Percentiles rank a stretch among this genome's conserved stretches.
Conservation (phyloP, 2,888 invertebrate genomes). For the Amphipoea lucens region DNA sequence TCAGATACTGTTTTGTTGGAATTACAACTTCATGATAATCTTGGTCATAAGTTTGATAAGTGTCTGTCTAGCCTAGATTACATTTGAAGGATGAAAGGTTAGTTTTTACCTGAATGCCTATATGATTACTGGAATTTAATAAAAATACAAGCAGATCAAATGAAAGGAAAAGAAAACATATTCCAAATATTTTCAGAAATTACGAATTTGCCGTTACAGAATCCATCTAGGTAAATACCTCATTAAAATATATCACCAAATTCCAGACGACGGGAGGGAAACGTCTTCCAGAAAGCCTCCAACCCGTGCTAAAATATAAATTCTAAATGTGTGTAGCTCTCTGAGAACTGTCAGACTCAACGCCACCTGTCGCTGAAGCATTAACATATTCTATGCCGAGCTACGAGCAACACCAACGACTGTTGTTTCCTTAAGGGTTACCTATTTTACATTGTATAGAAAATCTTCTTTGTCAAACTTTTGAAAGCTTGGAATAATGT, state of each 20-base stretch:
- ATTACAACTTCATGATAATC: no score
- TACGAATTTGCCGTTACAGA: neutral
- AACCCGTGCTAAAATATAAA: constrained; percentile 34
- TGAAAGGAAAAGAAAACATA: neutral
- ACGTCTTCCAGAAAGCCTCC: constrained; percentile 19
- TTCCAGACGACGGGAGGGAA: constrained; percentile 29
- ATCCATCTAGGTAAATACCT: constrained; percentile 19
- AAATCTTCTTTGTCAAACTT: constrained; percentile 42
- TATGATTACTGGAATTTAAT: neutral
- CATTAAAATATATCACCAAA: constrained; percentile 47
- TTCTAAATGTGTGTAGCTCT: constrained; percentile 47
- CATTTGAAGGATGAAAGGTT: neutral
- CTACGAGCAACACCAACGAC: constrained; percentile 35
- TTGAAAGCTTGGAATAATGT: constrained; percentile 46
- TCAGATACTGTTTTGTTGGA: no score
- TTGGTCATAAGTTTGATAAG: neutral
- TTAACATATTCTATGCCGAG: constrained; percentile 53
- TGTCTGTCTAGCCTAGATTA: neutral
- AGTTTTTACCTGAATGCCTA: neutral
- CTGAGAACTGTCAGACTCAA: constrained; percentile 39
- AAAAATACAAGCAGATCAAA: neutral
- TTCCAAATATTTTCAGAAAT: neutral
- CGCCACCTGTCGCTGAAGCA: constrained; percentile 57
- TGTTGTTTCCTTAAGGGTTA: constrained; percentile 40
- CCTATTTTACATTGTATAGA: constrained; percentile 40